Evolutionary conservation across 2,888 invertebrate species (phyloP).

Genomic region (Apotomis capreana): DNA sequence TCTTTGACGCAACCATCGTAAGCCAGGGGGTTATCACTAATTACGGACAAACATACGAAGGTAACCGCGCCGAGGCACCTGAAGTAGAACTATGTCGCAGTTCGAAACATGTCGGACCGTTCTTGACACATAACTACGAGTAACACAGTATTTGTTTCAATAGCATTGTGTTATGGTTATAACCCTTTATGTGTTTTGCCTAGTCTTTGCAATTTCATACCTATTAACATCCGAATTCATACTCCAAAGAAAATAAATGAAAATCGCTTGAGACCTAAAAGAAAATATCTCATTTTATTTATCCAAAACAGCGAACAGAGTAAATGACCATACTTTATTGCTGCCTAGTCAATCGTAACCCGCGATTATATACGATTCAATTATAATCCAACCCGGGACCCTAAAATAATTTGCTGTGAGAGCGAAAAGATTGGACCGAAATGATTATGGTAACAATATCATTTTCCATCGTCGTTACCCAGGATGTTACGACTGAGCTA

Average conservation of each 20-base stretch:
- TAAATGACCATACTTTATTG: slow-evolving; percentile 17
- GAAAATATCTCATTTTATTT: slow-evolving; percentile 3
- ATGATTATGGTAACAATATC: slow-evolving; percentile 40
- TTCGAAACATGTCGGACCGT: no score
- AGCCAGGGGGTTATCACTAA: no score
- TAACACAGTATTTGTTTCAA: no score
- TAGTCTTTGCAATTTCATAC: no score
- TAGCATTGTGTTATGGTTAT: not conserved
- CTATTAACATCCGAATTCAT: not conserved
- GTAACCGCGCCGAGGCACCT: no score
- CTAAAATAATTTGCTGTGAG: slow-evolving; percentile 37
- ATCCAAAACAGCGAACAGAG: not conserved
- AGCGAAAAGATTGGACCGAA: slow-evolving; percentile 35
- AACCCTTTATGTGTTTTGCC: not conserved
- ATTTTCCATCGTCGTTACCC: slow-evolving; percentile 36
- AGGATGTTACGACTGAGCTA: slow-evolving; percentile 9
- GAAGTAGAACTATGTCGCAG: no score
- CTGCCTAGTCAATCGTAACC: slow-evolving; percentile 33
- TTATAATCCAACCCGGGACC: slow-evolving; percentile 34
- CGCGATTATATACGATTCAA: slow-evolving; percentile 37
- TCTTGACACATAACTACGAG: no score
- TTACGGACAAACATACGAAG: no score
- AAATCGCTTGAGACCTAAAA: not conserved
- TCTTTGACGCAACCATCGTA: no score
- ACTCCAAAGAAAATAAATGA: not conserved